Evolutionary conservation across 1,140 invertebrate genomes (phyloP), one percentile per base, ranked within the genome.

Genomic region (Papilio xuthus): DNA sequence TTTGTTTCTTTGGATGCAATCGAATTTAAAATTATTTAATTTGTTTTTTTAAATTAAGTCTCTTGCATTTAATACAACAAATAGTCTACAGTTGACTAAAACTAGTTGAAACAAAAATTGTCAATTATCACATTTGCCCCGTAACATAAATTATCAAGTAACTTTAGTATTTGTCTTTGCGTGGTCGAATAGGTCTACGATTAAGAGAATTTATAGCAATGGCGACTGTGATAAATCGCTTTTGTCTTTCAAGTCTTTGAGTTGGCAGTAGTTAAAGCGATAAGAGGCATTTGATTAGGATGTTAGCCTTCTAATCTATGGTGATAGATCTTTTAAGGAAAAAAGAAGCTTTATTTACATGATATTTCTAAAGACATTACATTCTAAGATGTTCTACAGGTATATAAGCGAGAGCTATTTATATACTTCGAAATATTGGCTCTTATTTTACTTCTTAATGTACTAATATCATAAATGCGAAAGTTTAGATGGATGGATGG

Each of bases 231-330:
- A 63, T 63, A 63, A 63, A 63, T 28, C 12, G 60, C 60, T 63
- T 63, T 63, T 28, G 60, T 67, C 26, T 67, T 15, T 67, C 60
- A 67, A 67, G 26, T 28, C 60, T 67, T 67, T 18, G 1, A 67
- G 26, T 67, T 67, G 60, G 60, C 60, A 67, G 26, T 67, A 32
- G 60, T 67, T 67, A 28, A 32, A 28, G 26, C 12, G 60, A 67
- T 67, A 67, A 67, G 26, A 67, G 60, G 7, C 23, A 26, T 67
- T 67, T 67, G 26, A 67, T 67, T 67, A 28, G 60, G n/a, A 28
- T 32, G 26, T 67, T 67, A 67, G 23, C 9, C 10, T 67, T 60
- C n/a, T 56, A 4, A 67, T 67, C 26, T 67, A 15, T 67, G 26
- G 12, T 1, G 23, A 28, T 26, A 67, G 26, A 28, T 67, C 26